Evolutionary conservation across 2,797 vertebrate species (phyloP), one percentile per base, ranked within the genome.

Genomic region (Salmo trutta): DNA sequence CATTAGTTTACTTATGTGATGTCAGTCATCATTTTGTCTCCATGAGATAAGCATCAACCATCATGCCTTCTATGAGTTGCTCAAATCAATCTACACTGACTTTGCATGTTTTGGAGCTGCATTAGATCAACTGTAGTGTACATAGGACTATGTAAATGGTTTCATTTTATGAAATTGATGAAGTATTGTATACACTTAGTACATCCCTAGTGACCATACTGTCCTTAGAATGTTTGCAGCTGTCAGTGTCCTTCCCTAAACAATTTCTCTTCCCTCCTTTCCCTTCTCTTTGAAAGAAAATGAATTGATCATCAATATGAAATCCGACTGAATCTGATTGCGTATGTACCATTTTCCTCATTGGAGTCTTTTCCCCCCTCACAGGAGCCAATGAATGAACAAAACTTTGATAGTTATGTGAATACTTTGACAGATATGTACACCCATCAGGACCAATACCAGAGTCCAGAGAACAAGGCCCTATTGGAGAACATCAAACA

Each of bases 341-440:
- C 27, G 19, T 65, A 31, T 24, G 12, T 67, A 1, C 79, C 77
- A 77, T 68, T 84, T 82, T 85, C 53, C 64, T 78, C 6, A 33
- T 5, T 66, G 5, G 47, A 17, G 65, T 75, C 86, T 67, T 79
- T 72, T 74, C 65, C 71, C 52, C 52, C 33, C 71, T 81, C 93
- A 84, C 95, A 99, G 98, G 98, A 99, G 92, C 98, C 98, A 92
- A 98, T 99, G 96, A 99, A 97, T 88, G 97, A 99, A 95, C 98
- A 99, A 95, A 99, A 99, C 96, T 99, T 99, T 96, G 98, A 99
- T 95, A 95, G 96, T 81, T 99, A 99, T 91, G 98, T 99, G 96
- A 99, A 95, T 91, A 98, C 98, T 85, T 91, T 99, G 97, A 99
- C 98, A 93, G 97, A 99, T 96, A 99, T 99, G 98, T 99, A 99